These are phyloP conservation scores for Microhierax caerulescens DNA, from an alignment of 2,797 vertebrate genomes.

Conservation along the genomic window DNA sequence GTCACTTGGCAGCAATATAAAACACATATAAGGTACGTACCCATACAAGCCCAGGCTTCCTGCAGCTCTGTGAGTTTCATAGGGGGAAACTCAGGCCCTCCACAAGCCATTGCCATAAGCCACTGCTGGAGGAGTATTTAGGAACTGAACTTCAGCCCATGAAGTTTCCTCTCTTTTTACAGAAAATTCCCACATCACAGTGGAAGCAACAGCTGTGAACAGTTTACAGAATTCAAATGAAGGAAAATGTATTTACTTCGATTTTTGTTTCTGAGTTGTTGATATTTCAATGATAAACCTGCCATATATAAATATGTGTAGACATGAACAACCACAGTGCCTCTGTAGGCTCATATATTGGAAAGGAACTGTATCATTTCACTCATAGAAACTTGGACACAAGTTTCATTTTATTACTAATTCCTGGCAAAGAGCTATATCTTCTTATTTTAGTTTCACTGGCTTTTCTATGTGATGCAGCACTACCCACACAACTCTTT, in stretches of 20 bases:
- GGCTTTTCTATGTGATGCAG: not conserved
- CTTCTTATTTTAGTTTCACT: not conserved
- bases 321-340: not conserved
- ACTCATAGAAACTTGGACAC: not conserved
- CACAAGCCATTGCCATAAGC: not conserved
- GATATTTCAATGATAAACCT: constrained; percentile 29
- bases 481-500: not conserved
- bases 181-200: not conserved
- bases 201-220: constrained; percentile 26
- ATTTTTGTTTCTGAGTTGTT: constrained; percentile 11
- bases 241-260: not conserved
- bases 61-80: not conserved
- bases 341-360: not conserved
- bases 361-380: not conserved
- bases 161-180: not conserved
- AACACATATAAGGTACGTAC: accelerated
- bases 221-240: constrained; percentile 4
- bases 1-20: not conserved
- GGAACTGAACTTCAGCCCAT: not conserved
- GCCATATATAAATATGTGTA: not conserved
- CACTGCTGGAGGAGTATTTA: not conserved
- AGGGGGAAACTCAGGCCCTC: not conserved
- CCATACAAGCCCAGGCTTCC: not conserved
- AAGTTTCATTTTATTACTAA: not conserved
- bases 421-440: not conserved